Evolutionary conservation across 1,140 invertebrate genomes (phyloP), one percentile per base, ranked within the genome.

Genomic region (Prorops nasuta): DNA sequence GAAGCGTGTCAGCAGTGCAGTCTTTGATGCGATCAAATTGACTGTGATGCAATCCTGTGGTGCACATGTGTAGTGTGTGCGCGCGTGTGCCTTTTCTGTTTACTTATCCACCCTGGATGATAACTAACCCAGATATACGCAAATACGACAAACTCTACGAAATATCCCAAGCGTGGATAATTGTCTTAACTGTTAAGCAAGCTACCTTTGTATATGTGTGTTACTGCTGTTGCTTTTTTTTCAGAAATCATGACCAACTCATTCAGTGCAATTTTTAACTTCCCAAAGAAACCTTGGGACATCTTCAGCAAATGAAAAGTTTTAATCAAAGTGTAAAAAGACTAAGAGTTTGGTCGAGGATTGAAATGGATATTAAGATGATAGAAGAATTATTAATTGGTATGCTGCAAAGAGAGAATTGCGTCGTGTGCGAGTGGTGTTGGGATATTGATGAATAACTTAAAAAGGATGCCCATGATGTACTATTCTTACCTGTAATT

Each of bases 401-500:
- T n/a, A n/a, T n/a, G n/a, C n/a, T n/a, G n/a, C n/a, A n/a, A n/a
- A n/a, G n/a, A n/a, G n/a, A n/a, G n/a, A n/a, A n/a, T n/a, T n/a
- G n/a, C n/a, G n/a, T n/a, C n/a, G n/a, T n/a, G n/a, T n/a, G n/a
- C n/a, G n/a, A n/a, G n/a, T n/a, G n/a, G n/a, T n/a, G n/a, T n/a
- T n/a, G n/a, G n/a, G n/a, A n/a, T n/a, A n/a, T n/a, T n/a, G n/a
- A n/a, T n/a, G n/a, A n/a, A n/a, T n/a, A n/a, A n/a, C n/a, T n/a
- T n/a, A n/a, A n/a, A n/a, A n/a, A n/a, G n/a, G n/a, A n/a, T n/a
- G n/a, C n/a, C n/a, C n/a, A n/a, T n/a, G n/a, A n/a, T n/a, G n/a
- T n/a, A n/a, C n/a, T n/a, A n/a, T n/a, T n/a, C 67, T 71, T 77
- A 88, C 86, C 84, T 85, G 72, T 89, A 90, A 74, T 90, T 91